Base-by-base conservation (phyloP, 2,888 invertebrate genomes). In the Thera britannica region DNA sequence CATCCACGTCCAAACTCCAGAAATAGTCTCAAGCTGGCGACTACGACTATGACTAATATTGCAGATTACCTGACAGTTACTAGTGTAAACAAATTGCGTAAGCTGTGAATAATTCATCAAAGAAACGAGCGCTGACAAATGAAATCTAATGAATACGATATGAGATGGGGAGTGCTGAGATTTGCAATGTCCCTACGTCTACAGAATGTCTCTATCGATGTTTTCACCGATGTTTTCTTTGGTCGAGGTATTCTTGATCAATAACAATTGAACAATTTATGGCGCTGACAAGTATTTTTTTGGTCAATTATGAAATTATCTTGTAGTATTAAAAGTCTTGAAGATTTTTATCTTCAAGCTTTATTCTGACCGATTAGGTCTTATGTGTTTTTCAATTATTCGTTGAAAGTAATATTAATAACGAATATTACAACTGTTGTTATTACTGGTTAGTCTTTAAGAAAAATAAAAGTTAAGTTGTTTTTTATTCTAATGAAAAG, bases 61-160 rank as follows among this genome's bases (percentile, higher is more conserved):
- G 38, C 60, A 70, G 70, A 70, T 70, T 70, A 67, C 63, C 61
- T 66, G 66, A 70, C 60, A 70, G 70, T 70, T 70, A 63, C 83
- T 85, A 83, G 83, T 81, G 82, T 87, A 87, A 89, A 90, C 90
- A 90, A 90, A 91, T 89, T 86, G 89, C 83, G 79, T 84, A 78
- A 81, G 77, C 80, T 71, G 82, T 91, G 90, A 91, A 92, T 92
- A 88, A 90, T 91, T 89, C 89, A 92, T 92, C 89, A 89, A 88
- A 89, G 87, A 87, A 88, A 83, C 85, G 77, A 80, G 87, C 83
- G 83, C 88, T 90, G 90, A 90, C 90, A 90, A 91, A 92, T 91
- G 90, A 90, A 90, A 92, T 90, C 84, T 90, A 90, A 90, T 90
- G 90, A 92, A 92, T 92, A 90, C 80, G 86, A 87, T 91, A 92